phyloP scores from a whole-genome alignment of 1,140 invertebrate genomes.

The Zaprionus capensis region DNA sequence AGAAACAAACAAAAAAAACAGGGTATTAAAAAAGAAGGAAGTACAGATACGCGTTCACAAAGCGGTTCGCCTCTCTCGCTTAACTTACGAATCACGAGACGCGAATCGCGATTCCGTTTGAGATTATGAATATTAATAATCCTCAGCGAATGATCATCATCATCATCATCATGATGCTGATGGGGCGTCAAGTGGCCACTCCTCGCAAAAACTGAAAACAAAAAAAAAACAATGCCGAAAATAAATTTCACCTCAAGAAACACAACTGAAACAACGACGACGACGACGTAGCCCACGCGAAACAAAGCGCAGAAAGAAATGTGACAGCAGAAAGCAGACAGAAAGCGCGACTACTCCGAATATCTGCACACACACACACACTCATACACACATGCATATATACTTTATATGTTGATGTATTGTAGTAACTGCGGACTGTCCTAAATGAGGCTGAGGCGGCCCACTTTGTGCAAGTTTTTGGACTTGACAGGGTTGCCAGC shows the following conservation, averaged over 20 bases:
- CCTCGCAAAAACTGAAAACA: slow-evolving; percentile 57
- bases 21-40: slow-evolving; percentile 31
- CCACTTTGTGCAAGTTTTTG: slow-evolving; percentile 7
- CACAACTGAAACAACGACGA: slow-evolving; percentile 47
- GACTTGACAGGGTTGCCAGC: slow-evolving; percentile 26
- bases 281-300: slow-evolving; percentile 43
- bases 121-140: slow-evolving; percentile 33
- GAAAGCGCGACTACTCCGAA: slow-evolving; percentile 5
- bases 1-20: slow-evolving; percentile 9
- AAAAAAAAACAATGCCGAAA: slow-evolving; percentile 25
- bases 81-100: slow-evolving; percentile 40
- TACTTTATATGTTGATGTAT: slow-evolving; percentile 9
- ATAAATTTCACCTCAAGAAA: slow-evolving; percentile 71
- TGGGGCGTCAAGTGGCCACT: slow-evolving; percentile 48
- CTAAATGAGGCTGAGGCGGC: slow-evolving; percentile 34
- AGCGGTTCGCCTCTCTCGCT: slow-evolving; percentile 31
- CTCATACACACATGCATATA: slow-evolving; percentile 14
- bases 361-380: slow-evolving; percentile 10
- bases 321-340: slow-evolving; percentile 70
- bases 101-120: slow-evolving; percentile 23
- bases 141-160: background rate
- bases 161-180: background rate
- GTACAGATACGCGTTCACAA: slow-evolving; percentile 21
- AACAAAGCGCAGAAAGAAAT: slow-evolving; percentile 60
- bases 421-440: slow-evolving; percentile 23